These are phyloP conservation scores for Epinephelus cyanopodus DNA, from an alignment of 2,113 vertebrate genomes.

Conservation along the genomic window DNA sequence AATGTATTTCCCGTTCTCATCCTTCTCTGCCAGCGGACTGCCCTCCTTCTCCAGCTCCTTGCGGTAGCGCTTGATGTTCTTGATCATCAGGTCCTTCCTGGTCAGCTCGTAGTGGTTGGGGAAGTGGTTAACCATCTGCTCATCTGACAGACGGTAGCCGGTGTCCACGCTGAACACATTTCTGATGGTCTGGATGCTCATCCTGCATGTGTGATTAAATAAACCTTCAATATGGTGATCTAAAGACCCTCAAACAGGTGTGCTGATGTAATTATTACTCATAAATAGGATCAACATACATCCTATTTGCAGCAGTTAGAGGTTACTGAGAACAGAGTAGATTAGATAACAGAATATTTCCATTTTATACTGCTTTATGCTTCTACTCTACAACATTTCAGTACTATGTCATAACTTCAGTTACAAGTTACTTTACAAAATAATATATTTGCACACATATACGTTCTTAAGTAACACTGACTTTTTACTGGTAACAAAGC, in stretches of 20 bases:
- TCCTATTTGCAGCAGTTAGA: background rate
- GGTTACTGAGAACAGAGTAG: no score
- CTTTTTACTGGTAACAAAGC: no score
- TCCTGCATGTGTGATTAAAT: slow-evolving; percentile 84
- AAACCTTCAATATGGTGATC: background rate
- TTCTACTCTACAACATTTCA: background rate
- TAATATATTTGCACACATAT: no score
- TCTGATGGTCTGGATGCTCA: slow-evolving; percentile 98
- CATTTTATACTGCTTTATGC: background rate
- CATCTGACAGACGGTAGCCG: slow-evolving; percentile 96
- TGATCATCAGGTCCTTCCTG: slow-evolving; percentile 98
- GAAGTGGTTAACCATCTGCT: slow-evolving; percentile 98
- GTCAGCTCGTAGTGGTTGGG: slow-evolving; percentile 99
- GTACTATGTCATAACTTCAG: no score
- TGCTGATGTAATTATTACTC: background rate
- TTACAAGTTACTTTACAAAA: no score
- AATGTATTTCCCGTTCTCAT: slow-evolving; percentile 96
- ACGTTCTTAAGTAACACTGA: no score
- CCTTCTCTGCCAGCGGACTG: slow-evolving; percentile 94
- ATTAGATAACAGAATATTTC: background rate
- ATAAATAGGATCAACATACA: background rate
- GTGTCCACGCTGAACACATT: slow-evolving; percentile 97
- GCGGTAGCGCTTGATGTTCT: slow-evolving; percentile 97
- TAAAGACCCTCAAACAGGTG: background rate
- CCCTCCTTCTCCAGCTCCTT: slow-evolving; percentile 96